phyloP scores from a whole-genome alignment of 2,797 vertebrate genomes.

The Zalophus californianus region DNA sequence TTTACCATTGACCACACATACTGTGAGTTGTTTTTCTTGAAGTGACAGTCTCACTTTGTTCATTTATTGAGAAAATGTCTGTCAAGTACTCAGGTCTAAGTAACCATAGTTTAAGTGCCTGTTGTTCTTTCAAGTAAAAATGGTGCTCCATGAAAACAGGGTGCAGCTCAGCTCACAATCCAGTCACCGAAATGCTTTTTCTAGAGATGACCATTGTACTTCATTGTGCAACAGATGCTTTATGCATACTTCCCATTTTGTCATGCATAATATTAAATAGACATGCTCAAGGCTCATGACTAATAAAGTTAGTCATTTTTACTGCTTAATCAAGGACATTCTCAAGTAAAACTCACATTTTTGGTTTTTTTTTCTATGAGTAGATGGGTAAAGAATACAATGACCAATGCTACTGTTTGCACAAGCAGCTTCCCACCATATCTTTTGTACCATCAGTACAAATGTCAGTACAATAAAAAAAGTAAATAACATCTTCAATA shows the following conservation, averaged over 20 bases:
- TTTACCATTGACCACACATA: neutral
- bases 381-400: neutral
- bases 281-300: neutral
- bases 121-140: slow-evolving; percentile 3
- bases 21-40: slow-evolving; percentile 32
- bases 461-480: neutral
- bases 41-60: neutral
- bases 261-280: neutral
- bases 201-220: neutral
- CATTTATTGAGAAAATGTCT: slow-evolving; percentile 50
- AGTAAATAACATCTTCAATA: neutral
- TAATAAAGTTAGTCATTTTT: slow-evolving; percentile 2
- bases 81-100: neutral
- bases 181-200: neutral
- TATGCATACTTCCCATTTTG: neutral
- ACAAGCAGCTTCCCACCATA: neutral
- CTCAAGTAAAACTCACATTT: neutral
- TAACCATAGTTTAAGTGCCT: neutral
- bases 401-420: neutral
- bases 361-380: neutral
- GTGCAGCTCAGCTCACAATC: neutral
- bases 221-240: neutral
- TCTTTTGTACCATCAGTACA: neutral
- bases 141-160: neutral
- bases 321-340: neutral